A percentile compares a stretch with the other conserved stretches of the same genome.
These are phyloP conservation scores for Plectrocnemia conspersa DNA, from an alignment of 1,140 invertebrate genomes.

Conservation along the genomic window DNA sequence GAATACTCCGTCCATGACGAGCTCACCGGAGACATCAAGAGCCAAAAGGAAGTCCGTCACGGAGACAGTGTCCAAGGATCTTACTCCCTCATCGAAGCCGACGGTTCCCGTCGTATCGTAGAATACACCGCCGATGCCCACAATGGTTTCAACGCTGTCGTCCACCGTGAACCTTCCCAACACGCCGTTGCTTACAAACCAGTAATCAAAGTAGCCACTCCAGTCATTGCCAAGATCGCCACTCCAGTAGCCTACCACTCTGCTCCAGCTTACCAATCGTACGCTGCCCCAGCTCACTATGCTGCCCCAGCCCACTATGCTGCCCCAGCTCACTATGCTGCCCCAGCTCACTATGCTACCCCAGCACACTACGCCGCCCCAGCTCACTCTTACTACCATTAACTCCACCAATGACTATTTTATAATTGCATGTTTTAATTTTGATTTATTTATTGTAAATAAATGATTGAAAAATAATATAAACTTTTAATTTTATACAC, in stretches of 20 bases:
- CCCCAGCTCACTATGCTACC: conserved; percentile 31
- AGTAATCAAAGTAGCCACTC: conserved; percentile 38
- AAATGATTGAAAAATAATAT: no score
- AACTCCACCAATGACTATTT: no score
- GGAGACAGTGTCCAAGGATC: conserved; percentile 56
- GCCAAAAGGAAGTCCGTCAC: conserved; percentile 56
- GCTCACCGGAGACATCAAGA: conserved; percentile 57
- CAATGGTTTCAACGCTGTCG: conserved; percentile 65
- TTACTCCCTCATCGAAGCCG: conserved; percentile 59
- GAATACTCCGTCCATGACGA: conserved; percentile 54
- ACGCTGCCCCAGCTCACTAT: conserved; percentile 30
- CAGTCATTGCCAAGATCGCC: conserved; percentile 17
- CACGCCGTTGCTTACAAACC: conserved; percentile 42
- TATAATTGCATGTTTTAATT: no score
- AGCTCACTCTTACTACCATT: no score
- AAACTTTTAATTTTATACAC: no score
- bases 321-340: conserved; percentile 27
- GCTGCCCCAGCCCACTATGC: conserved; percentile 34
- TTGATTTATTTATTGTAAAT: no score
- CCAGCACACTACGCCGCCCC: conserved; percentile 39
- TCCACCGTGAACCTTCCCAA: conserved; percentile 53
- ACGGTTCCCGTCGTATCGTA: conserved; percentile 65
- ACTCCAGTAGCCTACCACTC: conserved; percentile 37
- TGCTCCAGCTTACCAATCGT: conserved; percentile 33
- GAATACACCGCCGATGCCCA: conserved; percentile 69